Evolutionary conservation across 2,888 invertebrate species (phyloP).

Genomic region (Tenodera sinensis): DNA sequence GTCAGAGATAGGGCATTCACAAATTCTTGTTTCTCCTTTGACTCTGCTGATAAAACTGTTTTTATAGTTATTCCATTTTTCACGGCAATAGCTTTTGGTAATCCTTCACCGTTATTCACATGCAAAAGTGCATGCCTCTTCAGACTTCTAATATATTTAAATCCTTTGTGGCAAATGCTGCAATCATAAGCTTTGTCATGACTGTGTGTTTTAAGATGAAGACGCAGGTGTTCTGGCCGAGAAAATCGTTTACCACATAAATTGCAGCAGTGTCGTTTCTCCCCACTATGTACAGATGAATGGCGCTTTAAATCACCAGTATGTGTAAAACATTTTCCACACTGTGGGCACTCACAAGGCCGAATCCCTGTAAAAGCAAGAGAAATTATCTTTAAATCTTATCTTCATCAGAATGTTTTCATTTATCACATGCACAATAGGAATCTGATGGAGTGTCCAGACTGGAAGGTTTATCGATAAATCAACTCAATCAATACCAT

Average conservation of each 20-base stretch:
- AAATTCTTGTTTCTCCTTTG: background rate
- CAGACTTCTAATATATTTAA: background rate
- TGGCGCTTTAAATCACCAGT: background rate
- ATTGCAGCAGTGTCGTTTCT: background rate
- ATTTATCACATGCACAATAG: too few species aligned
- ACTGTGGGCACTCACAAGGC: background rate
- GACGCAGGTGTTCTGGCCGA: background rate
- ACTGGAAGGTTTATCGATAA: too few species aligned
- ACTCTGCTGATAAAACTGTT: background rate
- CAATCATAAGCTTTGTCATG: background rate
- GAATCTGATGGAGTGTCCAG: too few species aligned
- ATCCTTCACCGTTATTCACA: background rate
- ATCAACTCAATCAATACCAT: too few species aligned
- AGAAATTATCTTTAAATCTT: background rate
- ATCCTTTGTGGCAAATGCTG: background rate
- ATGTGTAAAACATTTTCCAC: background rate
- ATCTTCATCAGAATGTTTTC: too few species aligned
- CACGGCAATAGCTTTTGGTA: background rate
- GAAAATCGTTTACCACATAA: background rate
- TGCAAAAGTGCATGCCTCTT: background rate
- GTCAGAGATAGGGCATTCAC: background rate
- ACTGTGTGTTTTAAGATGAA: background rate
- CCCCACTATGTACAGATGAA: background rate
- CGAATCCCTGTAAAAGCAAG: background rate
- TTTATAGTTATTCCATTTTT: background rate